Conservation (phyloP, 2,888 invertebrate species). For the Drosophila pullipes region DNA sequence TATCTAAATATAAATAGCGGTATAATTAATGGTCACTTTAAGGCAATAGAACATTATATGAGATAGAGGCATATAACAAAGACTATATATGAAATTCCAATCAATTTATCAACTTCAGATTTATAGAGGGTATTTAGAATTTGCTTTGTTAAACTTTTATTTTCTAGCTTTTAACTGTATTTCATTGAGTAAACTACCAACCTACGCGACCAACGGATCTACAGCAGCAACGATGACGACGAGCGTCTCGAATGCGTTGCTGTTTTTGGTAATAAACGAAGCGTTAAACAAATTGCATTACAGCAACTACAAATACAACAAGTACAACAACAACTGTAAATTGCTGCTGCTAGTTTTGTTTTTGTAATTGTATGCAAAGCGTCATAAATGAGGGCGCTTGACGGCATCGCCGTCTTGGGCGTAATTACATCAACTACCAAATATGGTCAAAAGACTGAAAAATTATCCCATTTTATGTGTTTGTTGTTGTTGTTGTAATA, state of each 20-base stretch:
- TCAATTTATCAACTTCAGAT: background rate
- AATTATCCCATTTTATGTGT: constrained; percentile 61
- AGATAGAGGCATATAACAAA: background rate
- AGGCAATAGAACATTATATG: background rate
- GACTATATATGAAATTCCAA: background rate
- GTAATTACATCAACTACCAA: constrained; percentile 74
- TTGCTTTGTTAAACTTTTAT: background rate
- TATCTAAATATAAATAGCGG: background rate
- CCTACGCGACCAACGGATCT: constrained; percentile 40
- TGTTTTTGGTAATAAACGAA: constrained; percentile 80
- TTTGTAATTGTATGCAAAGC: constrained; percentile 68
- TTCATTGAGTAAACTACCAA: constrained; percentile 39
- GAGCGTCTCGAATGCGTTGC: constrained; percentile 58
- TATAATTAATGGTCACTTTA: background rate
- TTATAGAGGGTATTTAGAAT: constrained; percentile 11
- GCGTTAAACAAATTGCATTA: constrained; percentile 82
- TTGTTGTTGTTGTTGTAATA: constrained; percentile 37
- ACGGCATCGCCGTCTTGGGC: constrained; percentile 61
- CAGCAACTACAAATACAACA: constrained; percentile 30
- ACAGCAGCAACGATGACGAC: constrained; percentile 14
- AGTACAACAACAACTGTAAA: constrained; percentile 35
- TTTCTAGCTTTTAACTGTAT: constrained; percentile 14
- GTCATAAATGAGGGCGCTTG: constrained; percentile 74
- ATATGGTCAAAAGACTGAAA: constrained; percentile 74
- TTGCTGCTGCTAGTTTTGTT: constrained; percentile 31